Base-by-base conservation (phyloP, 1,140 invertebrate species). In the Dinoponera quadriceps region DNA sequence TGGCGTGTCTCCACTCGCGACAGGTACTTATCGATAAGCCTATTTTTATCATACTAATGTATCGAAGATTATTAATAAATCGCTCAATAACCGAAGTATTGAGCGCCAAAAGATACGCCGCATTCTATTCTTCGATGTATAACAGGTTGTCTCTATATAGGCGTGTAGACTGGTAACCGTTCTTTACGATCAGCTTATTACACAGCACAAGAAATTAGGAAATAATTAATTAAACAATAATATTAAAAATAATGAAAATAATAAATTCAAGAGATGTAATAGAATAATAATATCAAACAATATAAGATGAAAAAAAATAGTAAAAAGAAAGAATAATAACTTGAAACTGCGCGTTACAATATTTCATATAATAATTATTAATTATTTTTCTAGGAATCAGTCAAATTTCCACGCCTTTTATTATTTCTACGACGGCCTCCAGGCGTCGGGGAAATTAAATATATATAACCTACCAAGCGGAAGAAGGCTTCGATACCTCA, bases 381-480 rank as follows among this genome's bases (percentile, higher is more conserved):
- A 51, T 5, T 48, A 57, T 3, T 22, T 44, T 78, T 80, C 14
- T 92, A 97, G 97, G 93, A 95, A 95, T 71, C 97, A 98, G 92
- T 96, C 97, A 29, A 99, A 98, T 88, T 99, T 98, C 92, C 97
- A 98, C 92, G 96, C 98, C 11, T 96, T 99, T 74, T 98, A 98
- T 93, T 98, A 98, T 89, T 96, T 98, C 78, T 97, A 98, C 92
- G 97, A 98, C 90, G 97, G 96, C 0, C 95, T 98, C 85, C 96
- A 96, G 86, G 94, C 95, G 9, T 94, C 95, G 1, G 95, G 95
- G 66, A 95, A 95, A 87, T 92, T 97, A 22, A 93, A 95, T 54
- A 94, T 96, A 60, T 97, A 97, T 82, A 92, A 93, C 60, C 91
- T 98, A 27, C 95, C 96, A 68, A 91, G 94, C 1, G 96, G 96